Evolutionary conservation across 2,888 invertebrate genomes (phyloP), one percentile per base, ranked within the genome.

Genomic region (Hirtodrosophila confusa): DNA sequence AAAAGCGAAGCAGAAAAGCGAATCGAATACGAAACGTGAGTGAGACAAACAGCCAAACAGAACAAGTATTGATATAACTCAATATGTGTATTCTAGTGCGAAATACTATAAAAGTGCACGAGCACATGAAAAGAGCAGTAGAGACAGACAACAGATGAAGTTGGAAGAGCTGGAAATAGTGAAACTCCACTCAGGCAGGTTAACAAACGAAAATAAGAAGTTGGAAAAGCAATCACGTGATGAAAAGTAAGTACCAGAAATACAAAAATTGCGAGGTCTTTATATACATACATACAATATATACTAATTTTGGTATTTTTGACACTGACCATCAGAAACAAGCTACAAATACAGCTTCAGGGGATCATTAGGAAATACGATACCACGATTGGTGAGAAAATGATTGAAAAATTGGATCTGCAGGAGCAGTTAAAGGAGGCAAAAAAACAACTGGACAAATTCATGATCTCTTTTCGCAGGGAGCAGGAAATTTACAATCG

Each of bases 291-390:
- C 5, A 5, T 31, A 31, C 9, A 31, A 6, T 31, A 31, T 31
- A 5, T 31, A 31, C 9, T 9, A 31, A 31, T 9, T 6, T 31
- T 31, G 3, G 1, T 3, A 17, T 17, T 17, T 8, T 10, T 3
- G 2, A 2, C 17, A 37, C 37, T 27, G 23, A 6, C 8, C 61
- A 49, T 3, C 39, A 91, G 91, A 75, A 89, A 88, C 57, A 90
- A 89, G 56, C 68, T 89, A 1, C 61, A 89, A 9, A 44, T 90
- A 8, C 90, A 91, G 60, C 71, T 92, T 0, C 80, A 90, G 56
- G 67, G 74, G 3, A 65, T 90, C 8, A 67, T 91, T 1, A 88
- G 79, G 10, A 91, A 89, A 70, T 92, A 89, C 54, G 91, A 91
- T 51, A 70, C 75, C 35, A 79, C 80, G 31, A 89, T 92, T 56